Evolutionary conservation across 1,140 invertebrate genomes (phyloP), one percentile per base, ranked within the genome.

Genomic region (Drosophila mayri): DNA sequence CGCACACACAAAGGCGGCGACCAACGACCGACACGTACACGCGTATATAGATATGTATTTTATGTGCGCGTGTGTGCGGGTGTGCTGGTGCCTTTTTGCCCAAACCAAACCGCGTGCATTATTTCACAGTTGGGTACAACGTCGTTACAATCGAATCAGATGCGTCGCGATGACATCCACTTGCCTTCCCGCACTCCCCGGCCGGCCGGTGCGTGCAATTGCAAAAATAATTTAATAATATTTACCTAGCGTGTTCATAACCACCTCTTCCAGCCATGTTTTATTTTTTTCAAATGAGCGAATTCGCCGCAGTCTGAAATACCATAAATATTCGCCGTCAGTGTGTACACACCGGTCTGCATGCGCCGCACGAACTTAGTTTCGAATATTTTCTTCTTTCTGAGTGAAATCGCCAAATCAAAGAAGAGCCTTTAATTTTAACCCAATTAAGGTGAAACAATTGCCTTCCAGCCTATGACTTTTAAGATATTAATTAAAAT

Each of bases 221-320:
- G 50, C 68, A 59, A 81, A 38, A 79, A 85, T 84, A 90, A 81
- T 83, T 55, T 91, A 76, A 79, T 90, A 91, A 92, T 92, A 92
- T 92, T 92, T 92, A 92, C 91, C 91, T 92, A 92, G 91, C 83
- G 84, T 92, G 91, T 91, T 92, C 91, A 91, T 91, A 91, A 91
- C 91, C 91, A 91, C 85, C 91, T 92, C 91, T 92, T 91, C 90
- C 91, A 92, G 91, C 91, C 91, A 92, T 92, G 91, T 92, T 92
- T 92, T 92, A 90, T 92, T 92, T 92, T 92, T 91, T 91, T 88
- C 84, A 91, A 92, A 92, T 92, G 91, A 90, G 85, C 85, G 85
- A 90, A 90, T 90, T 90, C 85, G 85, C 85, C 90, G 84, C 84
- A 88, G 79, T 88, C 76, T 80, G 79, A 59, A 63, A 59, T 63